Evolutionary conservation across 2,113 vertebrate genomes (phyloP).

Genomic region (Laticauda laticaudata): DNA sequence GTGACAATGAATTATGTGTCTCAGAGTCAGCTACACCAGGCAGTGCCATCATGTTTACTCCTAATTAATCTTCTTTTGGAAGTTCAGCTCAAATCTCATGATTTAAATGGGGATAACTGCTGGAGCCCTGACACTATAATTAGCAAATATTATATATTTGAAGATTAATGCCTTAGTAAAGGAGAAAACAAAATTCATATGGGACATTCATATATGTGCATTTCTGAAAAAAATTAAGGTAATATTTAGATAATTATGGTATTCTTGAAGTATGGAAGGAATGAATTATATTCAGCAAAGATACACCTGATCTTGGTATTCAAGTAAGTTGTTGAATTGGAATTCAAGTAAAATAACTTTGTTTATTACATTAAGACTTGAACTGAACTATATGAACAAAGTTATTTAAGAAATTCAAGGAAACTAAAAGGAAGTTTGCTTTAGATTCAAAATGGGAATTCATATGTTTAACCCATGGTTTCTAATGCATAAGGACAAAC

Average conservation of each 20-base stretch:
- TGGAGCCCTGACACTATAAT: neutral
- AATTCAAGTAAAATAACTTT: neutral
- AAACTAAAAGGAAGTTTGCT: slow-evolving; percentile 1
- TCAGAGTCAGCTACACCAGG: too few species aligned
- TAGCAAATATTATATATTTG: neutral
- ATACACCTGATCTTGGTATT: neutral
- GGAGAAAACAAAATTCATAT: neutral
- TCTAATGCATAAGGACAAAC: slow-evolving; percentile 17
- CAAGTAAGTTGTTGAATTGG: neutral
- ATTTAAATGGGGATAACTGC: too few species aligned
- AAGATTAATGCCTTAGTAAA: neutral
- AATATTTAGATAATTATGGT: slow-evolving; percentile 13
- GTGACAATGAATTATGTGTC: too few species aligned
- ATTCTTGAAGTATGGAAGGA: slow-evolving; percentile 41
- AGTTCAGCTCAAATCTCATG: too few species aligned
- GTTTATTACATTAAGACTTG: neutral
- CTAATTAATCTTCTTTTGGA: too few species aligned
- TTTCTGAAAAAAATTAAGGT: slow-evolving; percentile 42
- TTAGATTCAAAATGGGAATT: slow-evolving; percentile 3
- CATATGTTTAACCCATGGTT: neutral
- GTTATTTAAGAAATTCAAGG: slow-evolving; percentile 5
- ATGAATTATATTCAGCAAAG: neutral
- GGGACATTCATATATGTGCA: neutral
- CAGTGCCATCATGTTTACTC: too few species aligned
- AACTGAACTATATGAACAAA: neutral